Conservation (phyloP, 2,113 vertebrate species). For the Thinocorus orbignyianus region DNA sequence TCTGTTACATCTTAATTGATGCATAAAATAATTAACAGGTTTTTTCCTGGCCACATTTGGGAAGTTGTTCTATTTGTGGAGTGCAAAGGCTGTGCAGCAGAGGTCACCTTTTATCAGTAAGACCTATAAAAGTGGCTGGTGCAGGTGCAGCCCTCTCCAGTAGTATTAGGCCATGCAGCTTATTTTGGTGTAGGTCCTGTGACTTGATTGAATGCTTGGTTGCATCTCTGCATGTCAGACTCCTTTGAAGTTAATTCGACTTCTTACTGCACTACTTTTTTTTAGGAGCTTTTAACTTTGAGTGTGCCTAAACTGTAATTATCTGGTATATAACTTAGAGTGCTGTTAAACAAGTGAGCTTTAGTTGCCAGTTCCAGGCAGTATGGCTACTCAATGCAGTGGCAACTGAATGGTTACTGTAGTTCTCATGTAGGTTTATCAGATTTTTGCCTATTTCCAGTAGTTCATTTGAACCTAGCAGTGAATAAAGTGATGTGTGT, state of each 20-base stretch:
- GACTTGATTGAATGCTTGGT: neutral
- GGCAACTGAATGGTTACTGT: neutral
- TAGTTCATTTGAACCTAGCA: neutral
- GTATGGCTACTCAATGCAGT: neutral
- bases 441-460: neutral
- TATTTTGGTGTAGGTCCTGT: neutral
- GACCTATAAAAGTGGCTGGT: neutral
- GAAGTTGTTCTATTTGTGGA: neutral
- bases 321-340: neutral
- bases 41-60: neutral
- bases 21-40: neutral
- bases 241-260: neutral
- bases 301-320: neutral
- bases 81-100: neutral
- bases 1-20: no score
- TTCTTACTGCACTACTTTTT: neutral
- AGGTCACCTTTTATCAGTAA: accelerated
- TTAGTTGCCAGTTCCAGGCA: neutral
- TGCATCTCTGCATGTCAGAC: neutral
- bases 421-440: neutral
- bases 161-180: neutral
- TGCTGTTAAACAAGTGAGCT: neutral
- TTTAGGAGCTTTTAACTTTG: neutral
- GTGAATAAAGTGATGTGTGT: neutral
- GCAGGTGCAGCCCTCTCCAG: neutral